These are phyloP conservation scores for Paedocypris micromegethes DNA, from an alignment of 2,797 vertebrate genomes.

Conservation along the genomic window DNA sequence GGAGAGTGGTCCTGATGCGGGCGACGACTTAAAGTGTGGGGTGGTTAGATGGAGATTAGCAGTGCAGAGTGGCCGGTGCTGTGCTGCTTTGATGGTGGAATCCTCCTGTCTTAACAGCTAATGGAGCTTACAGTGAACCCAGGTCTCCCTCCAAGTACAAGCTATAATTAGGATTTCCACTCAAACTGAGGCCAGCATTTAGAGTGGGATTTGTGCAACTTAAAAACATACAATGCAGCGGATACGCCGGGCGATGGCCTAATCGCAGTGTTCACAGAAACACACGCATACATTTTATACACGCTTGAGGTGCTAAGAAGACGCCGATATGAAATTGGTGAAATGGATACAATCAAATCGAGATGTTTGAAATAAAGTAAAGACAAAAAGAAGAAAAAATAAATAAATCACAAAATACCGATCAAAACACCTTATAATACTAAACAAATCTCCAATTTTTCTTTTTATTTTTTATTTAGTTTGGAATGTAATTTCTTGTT, in stretches of 20 bases:
- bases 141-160: constrained; percentile 27
- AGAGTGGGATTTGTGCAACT: constrained; percentile 40
- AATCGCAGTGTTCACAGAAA: constrained; percentile 13
- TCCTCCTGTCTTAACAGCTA: constrained; percentile 38
- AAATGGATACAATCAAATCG: too few species aligned
- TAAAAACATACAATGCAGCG: constrained; percentile 30
- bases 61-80: constrained; percentile 24
- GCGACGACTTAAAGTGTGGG: constrained; percentile 28
- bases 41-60: constrained; percentile 25
- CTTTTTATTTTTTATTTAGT: background rate
- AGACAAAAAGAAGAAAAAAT: too few species aligned
- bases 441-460: too few species aligned
- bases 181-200: constrained; percentile 38
- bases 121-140: constrained; percentile 27
- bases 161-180: constrained; percentile 44
- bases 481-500: constrained; percentile 1
- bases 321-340: too few species aligned
- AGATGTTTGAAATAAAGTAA: too few species aligned
- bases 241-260: background rate
- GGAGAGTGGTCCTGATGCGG: constrained; percentile 29
- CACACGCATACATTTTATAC: background rate
- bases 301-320: too few species aligned
- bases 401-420: too few species aligned
- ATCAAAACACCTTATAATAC: too few species aligned
- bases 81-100: constrained; percentile 37